These are phyloP conservation scores for Paramormyrops hopkinsi DNA, from an alignment of 2,797 vertebrate species.

Conservation along the genomic window DNA sequence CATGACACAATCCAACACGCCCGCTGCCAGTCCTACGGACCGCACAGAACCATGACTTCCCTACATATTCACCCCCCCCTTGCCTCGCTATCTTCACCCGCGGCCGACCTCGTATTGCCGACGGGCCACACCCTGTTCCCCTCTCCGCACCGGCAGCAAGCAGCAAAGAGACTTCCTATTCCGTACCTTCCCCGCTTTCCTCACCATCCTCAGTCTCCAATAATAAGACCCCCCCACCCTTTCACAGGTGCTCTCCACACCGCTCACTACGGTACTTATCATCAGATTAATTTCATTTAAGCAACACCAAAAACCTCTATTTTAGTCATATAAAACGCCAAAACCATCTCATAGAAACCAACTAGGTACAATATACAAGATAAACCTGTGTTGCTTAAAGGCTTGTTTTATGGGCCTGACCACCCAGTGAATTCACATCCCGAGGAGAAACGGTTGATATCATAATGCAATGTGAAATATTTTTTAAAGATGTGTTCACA, in stretches of 20 bases:
- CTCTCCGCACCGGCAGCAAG: too few species aligned
- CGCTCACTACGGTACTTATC: not conserved
- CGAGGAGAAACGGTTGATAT: not conserved
- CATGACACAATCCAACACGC: too few species aligned
- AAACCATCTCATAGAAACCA: not conserved
- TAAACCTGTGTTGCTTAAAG: not conserved
- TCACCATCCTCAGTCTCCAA: too few species aligned
- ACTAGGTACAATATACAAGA: not conserved
- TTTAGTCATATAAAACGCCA: not conserved
- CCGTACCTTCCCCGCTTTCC: not conserved
- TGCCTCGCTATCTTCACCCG: not conserved
- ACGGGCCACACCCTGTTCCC: not conserved
- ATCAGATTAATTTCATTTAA: not conserved
- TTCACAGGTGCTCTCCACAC: not conserved
- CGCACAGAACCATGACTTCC: not conserved
- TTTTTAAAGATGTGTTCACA: not conserved
- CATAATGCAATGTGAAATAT: not conserved
- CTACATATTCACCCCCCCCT: not conserved
- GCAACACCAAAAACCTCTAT: not conserved
- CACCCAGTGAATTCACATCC: not conserved
- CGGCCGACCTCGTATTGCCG: not conserved
- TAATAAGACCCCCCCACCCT: too few species aligned
- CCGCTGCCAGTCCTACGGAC: not conserved
- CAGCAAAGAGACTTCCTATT: not conserved
- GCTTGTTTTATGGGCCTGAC: not conserved